Evolutionary conservation across 2,113 vertebrate species (phyloP).

Genomic region (Sakesphorus luctuosus): DNA sequence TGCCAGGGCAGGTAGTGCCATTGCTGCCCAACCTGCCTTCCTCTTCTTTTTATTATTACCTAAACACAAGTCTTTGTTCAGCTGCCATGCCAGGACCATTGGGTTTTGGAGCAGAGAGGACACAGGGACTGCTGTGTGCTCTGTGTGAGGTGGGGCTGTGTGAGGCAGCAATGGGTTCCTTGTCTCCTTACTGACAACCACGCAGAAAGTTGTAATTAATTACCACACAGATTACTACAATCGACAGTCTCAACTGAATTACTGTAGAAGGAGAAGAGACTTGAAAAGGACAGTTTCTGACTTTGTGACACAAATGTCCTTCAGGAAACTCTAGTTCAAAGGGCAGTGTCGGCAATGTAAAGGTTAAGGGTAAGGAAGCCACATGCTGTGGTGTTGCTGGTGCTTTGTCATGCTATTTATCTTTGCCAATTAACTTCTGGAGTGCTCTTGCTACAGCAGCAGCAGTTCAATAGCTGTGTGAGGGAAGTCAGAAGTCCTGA

Average conservation of each 20-base stretch:
- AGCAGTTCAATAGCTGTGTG: constrained; percentile 24
- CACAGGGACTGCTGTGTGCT: accelerated
- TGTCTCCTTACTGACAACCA: background rate
- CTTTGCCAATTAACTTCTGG: constrained; percentile 63
- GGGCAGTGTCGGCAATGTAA: background rate
- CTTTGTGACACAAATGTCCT: background rate
- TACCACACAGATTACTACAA: background rate
- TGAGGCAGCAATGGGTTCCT: background rate
- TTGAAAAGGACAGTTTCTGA: background rate
- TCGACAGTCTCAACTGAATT: background rate
- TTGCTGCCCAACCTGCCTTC: background rate
- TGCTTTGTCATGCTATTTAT: background rate
- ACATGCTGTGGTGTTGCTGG: background rate
- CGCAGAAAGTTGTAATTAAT: accelerated
- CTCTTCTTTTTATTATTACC: background rate
- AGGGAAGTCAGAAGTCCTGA: constrained; percentile 36
- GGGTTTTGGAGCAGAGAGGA: background rate
- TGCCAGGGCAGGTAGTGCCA: accelerated
- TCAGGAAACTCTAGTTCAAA: background rate
- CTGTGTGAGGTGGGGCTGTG: accelerated
- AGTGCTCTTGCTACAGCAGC: constrained; percentile 42
- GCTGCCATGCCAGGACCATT: accelerated
- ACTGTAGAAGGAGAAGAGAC: background rate
- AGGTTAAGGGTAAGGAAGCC: background rate
- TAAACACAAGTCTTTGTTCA: background rate